Evolutionary conservation across 2,113 vertebrate species (phyloP).

Genomic region (Hystrix brachyura): DNA sequence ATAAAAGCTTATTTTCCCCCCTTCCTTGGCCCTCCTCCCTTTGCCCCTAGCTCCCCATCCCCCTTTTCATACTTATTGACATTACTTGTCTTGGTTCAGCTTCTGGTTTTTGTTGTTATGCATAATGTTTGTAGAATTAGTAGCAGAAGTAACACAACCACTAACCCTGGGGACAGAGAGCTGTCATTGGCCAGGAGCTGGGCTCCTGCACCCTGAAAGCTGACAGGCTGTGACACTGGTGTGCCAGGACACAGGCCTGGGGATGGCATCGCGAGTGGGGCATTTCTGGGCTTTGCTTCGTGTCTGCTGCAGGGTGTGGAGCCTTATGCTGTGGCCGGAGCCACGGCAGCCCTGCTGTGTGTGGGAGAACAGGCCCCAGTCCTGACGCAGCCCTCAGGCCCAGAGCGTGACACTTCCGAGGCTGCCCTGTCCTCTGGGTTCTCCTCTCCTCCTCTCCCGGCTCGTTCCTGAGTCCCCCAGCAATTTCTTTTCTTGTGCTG

Average conservation of each 20-base stretch:
- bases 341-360: too few species aligned
- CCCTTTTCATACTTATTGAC: too few species aligned
- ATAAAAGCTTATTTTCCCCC: too few species aligned
- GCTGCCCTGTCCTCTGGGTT: accelerated
- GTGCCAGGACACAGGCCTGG: not conserved
- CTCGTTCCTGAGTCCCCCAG: too few species aligned
- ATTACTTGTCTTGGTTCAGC: too few species aligned
- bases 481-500: not conserved
- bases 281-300: not conserved
- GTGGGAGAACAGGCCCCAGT: not conserved
- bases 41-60: too few species aligned
- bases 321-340: not conserved
- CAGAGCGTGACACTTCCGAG: too few species aligned
- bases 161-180: accelerated
- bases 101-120: not conserved
- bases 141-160: not conserved
- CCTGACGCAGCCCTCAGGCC: not conserved
- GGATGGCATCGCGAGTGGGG: not conserved
- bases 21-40: too few species aligned
- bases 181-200: not conserved
- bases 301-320: not conserved
- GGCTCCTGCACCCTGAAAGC: not conserved
- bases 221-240: too few species aligned
- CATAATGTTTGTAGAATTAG: not conserved
- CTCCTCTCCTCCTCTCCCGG: not conserved